These are phyloP conservation scores for Pogonus chalceus DNA, from an alignment of 1,140 invertebrate genomes.

Conservation along the genomic window DNA sequence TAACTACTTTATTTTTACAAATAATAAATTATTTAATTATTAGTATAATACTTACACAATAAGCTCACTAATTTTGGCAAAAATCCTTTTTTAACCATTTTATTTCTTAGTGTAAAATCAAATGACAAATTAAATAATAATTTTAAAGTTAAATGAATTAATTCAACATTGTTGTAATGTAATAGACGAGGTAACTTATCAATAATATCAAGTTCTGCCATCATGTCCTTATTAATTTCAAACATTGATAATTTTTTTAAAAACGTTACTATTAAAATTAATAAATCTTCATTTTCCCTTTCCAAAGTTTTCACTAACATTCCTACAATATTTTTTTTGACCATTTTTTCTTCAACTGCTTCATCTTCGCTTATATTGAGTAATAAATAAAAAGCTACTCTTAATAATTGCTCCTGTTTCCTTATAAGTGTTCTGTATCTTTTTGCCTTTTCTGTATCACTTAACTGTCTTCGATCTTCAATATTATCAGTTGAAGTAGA, in stretches of 20 bases:
- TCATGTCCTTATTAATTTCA: conserved; percentile 87
- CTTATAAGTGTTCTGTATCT: conserved; percentile 38
- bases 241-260: conserved; percentile 92
- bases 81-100: conserved; percentile 84
- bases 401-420: conserved; percentile 86
- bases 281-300: conserved; percentile 71
- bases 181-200: conserved; percentile 65
- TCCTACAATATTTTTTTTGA: conserved; percentile 82
- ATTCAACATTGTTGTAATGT: conserved; percentile 63
- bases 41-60: conserved; percentile 53
- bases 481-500: conserved; percentile 52
- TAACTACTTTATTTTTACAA: too few relatives aligned
- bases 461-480: conserved; percentile 73
- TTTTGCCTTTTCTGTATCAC: conserved; percentile 32
- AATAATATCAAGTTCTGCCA: conserved; percentile 65
- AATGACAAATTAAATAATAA: conserved; percentile 96
- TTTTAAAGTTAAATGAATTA: conserved; percentile 79
- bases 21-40: too few relatives aligned
- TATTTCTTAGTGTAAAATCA: conserved; percentile 72
- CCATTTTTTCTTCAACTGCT: conserved; percentile 94
- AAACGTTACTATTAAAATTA: conserved; percentile 88
- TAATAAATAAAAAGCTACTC: conserved; percentile 83
- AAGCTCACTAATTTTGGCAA: conserved; percentile 83
- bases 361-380: conserved; percentile 93
- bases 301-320: conserved; percentile 84